These are phyloP conservation scores for Tragopan temminckii DNA, from an alignment of 2,797 vertebrate genomes.

Conservation along the genomic window DNA sequence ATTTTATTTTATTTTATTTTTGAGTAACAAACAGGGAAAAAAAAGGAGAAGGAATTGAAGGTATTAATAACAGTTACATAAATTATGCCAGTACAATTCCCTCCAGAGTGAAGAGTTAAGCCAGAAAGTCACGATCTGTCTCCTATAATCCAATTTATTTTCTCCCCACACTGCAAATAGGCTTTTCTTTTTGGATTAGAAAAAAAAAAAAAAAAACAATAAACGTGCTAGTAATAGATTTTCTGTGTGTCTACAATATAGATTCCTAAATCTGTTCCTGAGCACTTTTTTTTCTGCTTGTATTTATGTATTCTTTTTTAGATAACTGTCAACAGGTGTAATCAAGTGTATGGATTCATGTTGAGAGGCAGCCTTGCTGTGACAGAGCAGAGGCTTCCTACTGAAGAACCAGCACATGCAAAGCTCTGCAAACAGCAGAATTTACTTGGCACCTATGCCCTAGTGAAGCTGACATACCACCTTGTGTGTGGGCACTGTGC, in stretches of 20 bases:
- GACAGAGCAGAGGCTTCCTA: constrained; percentile 52
- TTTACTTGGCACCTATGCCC: constrained; percentile 71
- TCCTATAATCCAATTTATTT: neutral
- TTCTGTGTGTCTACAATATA: neutral
- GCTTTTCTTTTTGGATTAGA: neutral
- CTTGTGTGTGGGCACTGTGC: constrained; percentile 76
- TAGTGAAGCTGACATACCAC: constrained; percentile 66
- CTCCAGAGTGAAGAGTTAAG: neutral
- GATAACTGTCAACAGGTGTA: constrained; percentile 34
- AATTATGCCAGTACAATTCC: neutral
- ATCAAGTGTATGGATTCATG: constrained; percentile 23
- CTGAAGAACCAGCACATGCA: constrained; percentile 42
- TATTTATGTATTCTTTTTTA: neutral
- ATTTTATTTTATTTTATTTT: no score
- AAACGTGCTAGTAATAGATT: neutral
- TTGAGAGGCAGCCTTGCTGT: constrained; percentile 49
- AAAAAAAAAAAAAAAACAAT: neutral
- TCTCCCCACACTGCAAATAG: neutral
- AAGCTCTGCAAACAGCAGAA: constrained; percentile 62
- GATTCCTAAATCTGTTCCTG: neutral
- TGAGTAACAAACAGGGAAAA: neutral
- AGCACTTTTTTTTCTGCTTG: fast-evolving
- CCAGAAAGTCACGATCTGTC: neutral
- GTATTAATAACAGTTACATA: neutral
- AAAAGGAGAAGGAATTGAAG: neutral